These are phyloP conservation scores for Chrysopilus asiliformis DNA, from an alignment of 2,888 invertebrate species.

Conservation along the genomic window DNA sequence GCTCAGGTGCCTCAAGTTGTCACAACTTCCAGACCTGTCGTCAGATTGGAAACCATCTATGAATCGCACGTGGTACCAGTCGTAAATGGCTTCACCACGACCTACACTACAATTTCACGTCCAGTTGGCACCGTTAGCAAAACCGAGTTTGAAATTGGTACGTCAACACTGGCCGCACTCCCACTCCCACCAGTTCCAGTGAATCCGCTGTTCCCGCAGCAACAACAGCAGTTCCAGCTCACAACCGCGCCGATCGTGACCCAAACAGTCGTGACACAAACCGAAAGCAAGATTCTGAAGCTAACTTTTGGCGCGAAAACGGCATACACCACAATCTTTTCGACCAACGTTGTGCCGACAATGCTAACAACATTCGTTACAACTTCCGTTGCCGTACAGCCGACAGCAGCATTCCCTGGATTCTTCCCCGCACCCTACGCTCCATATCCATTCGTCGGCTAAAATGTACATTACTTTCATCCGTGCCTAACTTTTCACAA, in stretches of 20 bases:
- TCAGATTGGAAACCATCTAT: constrained; percentile 64
- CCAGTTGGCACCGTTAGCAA: constrained; percentile 64
- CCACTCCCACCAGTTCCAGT: constrained; percentile 37
- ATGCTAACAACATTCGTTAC: constrained; percentile 72
- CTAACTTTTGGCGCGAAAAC: constrained; percentile 85
- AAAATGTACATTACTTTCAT: constrained; percentile 18
- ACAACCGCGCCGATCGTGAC: constrained; percentile 70
- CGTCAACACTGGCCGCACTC: constrained; percentile 51
- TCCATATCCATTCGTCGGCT: constrained; percentile 62
- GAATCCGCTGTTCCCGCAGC: constrained; percentile 37
- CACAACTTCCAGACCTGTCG: constrained; percentile 63
- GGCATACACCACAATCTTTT: constrained; percentile 72
- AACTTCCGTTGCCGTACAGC: constrained; percentile 60
- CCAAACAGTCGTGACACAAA: constrained; percentile 64
- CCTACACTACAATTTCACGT: constrained; percentile 65
- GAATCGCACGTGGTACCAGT: constrained; percentile 72
- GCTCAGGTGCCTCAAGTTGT: constrained; percentile 55
- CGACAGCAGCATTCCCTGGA: constrained; percentile 56
- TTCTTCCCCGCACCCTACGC: constrained; percentile 65
- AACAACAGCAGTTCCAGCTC: constrained; percentile 56
- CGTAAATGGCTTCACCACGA: constrained; percentile 59
- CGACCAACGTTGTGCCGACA: constrained; percentile 71
- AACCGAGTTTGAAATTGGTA: constrained; percentile 65
- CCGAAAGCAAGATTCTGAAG: constrained; percentile 69
- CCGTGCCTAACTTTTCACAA: constrained; percentile 8